phyloP scores from a whole-genome alignment of 2,797 vertebrate genomes.

The Neoniphon sammara region DNA sequence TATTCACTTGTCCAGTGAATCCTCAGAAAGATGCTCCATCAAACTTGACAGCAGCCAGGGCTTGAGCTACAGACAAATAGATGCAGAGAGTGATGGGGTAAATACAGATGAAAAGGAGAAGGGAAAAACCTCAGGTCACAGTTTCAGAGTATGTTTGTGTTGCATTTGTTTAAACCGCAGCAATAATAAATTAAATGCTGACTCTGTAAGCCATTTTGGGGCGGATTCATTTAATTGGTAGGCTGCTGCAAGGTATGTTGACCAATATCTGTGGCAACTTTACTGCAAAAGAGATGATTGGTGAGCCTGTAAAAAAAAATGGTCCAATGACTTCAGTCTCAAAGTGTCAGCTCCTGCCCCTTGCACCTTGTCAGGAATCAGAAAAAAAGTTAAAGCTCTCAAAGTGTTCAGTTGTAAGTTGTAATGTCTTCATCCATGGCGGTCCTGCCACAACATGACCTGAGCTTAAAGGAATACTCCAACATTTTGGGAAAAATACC shows the following conservation, averaged over 20 bases:
- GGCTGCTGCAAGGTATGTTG: neutral
- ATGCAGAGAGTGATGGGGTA: constrained; percentile 16
- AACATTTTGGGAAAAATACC: too few relatives aligned
- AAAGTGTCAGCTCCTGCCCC: too few relatives aligned
- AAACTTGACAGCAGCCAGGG: constrained; percentile 86
- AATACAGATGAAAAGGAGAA: neutral
- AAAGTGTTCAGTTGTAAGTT: neutral
- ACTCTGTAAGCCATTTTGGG: neutral
- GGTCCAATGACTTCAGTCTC: too few relatives aligned
- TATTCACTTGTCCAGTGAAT: constrained; percentile 44
- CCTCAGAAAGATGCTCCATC: constrained; percentile 88
- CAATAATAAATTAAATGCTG: too few relatives aligned
- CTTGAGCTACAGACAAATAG: constrained; percentile 83
- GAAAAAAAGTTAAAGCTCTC: neutral
- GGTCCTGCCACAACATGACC: too few relatives aligned
- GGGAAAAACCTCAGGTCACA: neutral
- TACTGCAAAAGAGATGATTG: neutral
- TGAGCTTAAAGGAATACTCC: too few relatives aligned
- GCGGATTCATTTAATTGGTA: neutral
- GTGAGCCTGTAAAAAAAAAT: neutral
- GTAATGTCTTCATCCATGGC: too few relatives aligned
- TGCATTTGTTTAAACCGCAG: neutral
- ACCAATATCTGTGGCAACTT: neutral
- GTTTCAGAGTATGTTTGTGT: neutral
- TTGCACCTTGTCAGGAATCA: neutral